These are phyloP conservation scores for Mizuhopecten yessoensis DNA, from an alignment of 1,140 invertebrate genomes.

Conservation along the genomic window DNA sequence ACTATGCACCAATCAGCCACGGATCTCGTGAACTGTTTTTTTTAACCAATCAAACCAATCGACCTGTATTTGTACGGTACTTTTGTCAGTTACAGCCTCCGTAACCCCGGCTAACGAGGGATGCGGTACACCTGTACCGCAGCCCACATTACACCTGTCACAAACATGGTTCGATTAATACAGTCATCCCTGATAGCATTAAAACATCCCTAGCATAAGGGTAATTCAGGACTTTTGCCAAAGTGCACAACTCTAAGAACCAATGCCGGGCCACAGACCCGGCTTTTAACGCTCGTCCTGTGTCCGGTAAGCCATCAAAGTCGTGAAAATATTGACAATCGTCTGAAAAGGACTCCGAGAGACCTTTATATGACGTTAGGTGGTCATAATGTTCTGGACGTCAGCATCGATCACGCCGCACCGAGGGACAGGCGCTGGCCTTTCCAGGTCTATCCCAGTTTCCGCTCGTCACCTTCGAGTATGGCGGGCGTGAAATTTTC, in stretches of 20 bases:
- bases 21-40: no score
- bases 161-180: background rate
- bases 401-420: background rate
- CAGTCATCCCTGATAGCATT: background rate
- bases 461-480: conserved; percentile 21
- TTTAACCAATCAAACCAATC: no score
- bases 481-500: conserved; percentile 31
- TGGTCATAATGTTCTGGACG: background rate
- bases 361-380: background rate
- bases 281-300: background rate
- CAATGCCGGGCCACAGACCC: background rate
- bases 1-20: no score
- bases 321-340: conserved; percentile 29
- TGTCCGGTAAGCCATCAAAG: conserved; percentile 16
- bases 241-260: background rate
- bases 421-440: background rate
- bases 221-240: conserved; percentile 20
- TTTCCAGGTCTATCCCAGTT: background rate
- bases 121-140: background rate
- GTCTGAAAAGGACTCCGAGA: background rate
- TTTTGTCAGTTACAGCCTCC: background rate
- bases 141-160: background rate
- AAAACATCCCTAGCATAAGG: background rate
- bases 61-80: no score
- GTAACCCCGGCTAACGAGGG: background rate